phyloP scores from a whole-genome alignment of 1,140 invertebrate genomes.

The Carposina sasakii region DNA sequence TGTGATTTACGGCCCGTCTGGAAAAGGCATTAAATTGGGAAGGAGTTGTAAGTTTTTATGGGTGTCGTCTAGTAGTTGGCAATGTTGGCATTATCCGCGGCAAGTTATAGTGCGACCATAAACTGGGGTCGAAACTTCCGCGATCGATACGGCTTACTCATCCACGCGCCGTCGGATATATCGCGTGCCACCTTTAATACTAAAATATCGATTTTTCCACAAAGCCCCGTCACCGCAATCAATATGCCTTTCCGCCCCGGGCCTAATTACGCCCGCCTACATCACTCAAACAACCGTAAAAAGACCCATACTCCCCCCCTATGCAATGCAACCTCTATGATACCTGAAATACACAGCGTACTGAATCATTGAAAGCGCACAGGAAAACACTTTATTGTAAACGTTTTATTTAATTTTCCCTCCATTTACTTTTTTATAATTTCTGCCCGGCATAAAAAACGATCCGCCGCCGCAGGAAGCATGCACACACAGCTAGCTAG shows the following conservation, averaged over 20 bases:
- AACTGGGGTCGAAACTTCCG: slow-evolving; percentile 58
- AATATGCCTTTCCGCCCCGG: slow-evolving; percentile 69
- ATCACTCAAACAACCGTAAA: slow-evolving; percentile 67
- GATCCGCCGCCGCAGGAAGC: slow-evolving; percentile 68
- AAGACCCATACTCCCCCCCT: slow-evolving; percentile 51
- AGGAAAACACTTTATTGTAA: slow-evolving; percentile 71
- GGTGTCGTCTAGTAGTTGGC: slow-evolving; percentile 26
- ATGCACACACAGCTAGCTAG: slow-evolving; percentile 44
- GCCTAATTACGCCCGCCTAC: slow-evolving; percentile 69
- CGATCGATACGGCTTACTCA: slow-evolving; percentile 64
- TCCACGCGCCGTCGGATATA: slow-evolving; percentile 55
- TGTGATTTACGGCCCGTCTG: no score
- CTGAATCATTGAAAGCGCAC: slow-evolving; percentile 68
- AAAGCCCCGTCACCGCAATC: slow-evolving; percentile 70
- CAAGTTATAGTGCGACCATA: slow-evolving; percentile 54
- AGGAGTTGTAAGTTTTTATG: slow-evolving; percentile 25
- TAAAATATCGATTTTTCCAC: slow-evolving; percentile 71
- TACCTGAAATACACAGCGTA: slow-evolving; percentile 62
- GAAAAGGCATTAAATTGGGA: background rate
- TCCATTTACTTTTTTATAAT: slow-evolving; percentile 72
- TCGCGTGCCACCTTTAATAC: slow-evolving; percentile 68
- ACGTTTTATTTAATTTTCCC: slow-evolving; percentile 72
- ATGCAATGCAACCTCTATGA: slow-evolving; percentile 32
- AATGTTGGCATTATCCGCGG: no score
- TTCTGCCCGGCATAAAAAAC: slow-evolving; percentile 70